Base-by-base conservation (phyloP, 2,113 vertebrate species). In the Grantiella picta region DNA sequence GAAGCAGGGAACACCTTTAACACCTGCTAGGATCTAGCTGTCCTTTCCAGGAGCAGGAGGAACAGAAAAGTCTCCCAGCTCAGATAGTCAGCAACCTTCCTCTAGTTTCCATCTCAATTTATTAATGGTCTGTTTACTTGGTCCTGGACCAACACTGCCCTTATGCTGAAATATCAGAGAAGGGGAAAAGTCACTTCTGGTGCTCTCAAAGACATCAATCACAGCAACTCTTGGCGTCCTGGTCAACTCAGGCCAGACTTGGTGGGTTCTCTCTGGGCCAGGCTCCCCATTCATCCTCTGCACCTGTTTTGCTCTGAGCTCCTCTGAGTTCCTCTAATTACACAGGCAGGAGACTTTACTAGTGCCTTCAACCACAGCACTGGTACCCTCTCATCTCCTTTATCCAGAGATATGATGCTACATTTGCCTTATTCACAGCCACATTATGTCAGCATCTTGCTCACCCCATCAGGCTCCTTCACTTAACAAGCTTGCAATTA, bases 91-190 rank as follows among this genome's bases (percentile, higher is more conserved):
- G 38, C 69, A 86, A 71, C 72, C 69, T 93, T 89, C 68, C 82
- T 91, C 91, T 64, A 52, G 52, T 84, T 95, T 89, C 92, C 83
- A 95, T 81, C 72, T 84, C 23, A 52, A 78, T 82, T 97, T 94
- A 91, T 92, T 92, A 90, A 95, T 86, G 94, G 83, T 36, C 71
- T 91, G 60, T 92, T 93, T 83, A 91, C 92, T 94, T 95, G 96
- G 89, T 92, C 75, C 72, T 66, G 72, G 68, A 89, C 92, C 86
- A 94, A 49, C 33, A 18, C 29, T 78, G 76, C 52, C 94, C 91
- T 92, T 70, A 24, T 19, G 24, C 88, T 89, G 79, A 70, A 92
- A 81, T 73, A 83, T 31, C 89, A 86, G 66, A 57, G 87, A 49
- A 75, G 56, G 76, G 86, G 68, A 90, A 94, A 86, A 91, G 38